Evolutionary conservation across 2,888 invertebrate genomes (phyloP).

Genomic region (Drosophila subquinaria): DNA sequence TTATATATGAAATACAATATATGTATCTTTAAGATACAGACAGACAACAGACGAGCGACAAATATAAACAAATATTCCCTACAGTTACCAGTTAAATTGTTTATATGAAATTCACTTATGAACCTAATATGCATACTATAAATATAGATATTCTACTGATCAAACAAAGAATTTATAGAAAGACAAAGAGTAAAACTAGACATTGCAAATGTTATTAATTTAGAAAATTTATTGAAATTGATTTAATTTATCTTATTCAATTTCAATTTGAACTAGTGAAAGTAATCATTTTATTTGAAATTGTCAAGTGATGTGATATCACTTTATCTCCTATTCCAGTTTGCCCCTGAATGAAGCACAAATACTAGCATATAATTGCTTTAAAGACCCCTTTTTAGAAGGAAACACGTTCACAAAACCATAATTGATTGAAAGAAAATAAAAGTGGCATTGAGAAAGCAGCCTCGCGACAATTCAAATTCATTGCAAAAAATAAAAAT

Average conservation of each 20-base stretch:
- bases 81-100: neutral
- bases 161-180: neutral
- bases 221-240: neutral
- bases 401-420: constrained; percentile 4
- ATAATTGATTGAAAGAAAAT: constrained; percentile 33
- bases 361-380: neutral
- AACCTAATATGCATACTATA: neutral
- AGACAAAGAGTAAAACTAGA: constrained; percentile 1
- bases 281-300: neutral
- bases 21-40: neutral
- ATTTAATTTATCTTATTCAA: constrained; percentile 7
- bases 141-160: neutral
- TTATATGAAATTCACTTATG: neutral
- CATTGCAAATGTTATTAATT: neutral
- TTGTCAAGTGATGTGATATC: neutral
- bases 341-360: neutral
- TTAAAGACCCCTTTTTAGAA: neutral
- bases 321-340: neutral
- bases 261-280: constrained; percentile 1
- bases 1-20: neutral
- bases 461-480: constrained; percentile 34
- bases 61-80: neutral
- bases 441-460: constrained; percentile 51
- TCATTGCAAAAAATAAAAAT: constrained; percentile 37
- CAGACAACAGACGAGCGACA: neutral